These are phyloP conservation scores for Apolygus lucorum DNA, from an alignment of 1,140 invertebrate genomes.

Conservation along the genomic window DNA sequence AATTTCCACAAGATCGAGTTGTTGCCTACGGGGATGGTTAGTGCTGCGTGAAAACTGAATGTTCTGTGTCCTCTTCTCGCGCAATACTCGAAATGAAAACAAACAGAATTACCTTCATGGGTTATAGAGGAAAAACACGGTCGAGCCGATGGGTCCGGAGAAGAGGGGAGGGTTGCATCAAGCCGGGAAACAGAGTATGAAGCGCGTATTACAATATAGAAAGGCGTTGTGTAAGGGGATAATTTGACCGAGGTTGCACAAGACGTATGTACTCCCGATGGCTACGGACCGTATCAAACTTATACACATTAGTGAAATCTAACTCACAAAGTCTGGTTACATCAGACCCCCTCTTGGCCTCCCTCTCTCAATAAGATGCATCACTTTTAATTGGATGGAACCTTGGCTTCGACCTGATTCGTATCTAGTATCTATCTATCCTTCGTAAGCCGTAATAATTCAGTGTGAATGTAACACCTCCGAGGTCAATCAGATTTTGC, in stretches of 20 bases:
- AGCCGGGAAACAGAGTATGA: constrained; percentile 22
- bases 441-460: too few species aligned
- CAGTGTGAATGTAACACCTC: too few species aligned
- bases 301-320: constrained; percentile 1
- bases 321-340: not conserved
- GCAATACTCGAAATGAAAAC: too few species aligned
- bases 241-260: constrained; percentile 8
- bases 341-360: constrained; percentile 4
- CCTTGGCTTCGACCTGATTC: not conserved
- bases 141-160: too few species aligned
- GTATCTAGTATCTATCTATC: too few species aligned
- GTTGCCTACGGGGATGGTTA: too few species aligned
- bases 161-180: not conserved
- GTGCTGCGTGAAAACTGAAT: too few species aligned
- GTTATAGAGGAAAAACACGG: too few species aligned
- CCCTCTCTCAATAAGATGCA: constrained; percentile 1
- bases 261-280: not conserved
- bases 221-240: constrained; percentile 15
- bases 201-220: constrained; percentile 20
- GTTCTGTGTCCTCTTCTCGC: too few species aligned
- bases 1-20: too few species aligned
- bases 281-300: not conserved
- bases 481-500: too few species aligned
- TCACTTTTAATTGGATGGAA: constrained; percentile 20
- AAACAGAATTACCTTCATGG: too few species aligned